Conservation (phyloP, 2,797 vertebrate species). For the Clangula hyemalis region DNA sequence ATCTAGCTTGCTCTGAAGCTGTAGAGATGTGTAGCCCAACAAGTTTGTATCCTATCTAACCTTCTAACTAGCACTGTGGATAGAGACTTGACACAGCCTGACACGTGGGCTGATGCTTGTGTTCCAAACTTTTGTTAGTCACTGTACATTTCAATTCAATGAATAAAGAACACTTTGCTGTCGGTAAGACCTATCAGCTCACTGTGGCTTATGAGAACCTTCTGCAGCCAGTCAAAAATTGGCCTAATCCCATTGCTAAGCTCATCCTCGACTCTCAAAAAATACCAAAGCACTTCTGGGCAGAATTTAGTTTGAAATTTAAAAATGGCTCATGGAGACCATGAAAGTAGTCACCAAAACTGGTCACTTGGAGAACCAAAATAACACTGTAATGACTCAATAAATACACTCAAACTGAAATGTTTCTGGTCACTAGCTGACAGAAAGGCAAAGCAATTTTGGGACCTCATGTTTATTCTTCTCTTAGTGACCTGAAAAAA, state of each 20-base stretch:
- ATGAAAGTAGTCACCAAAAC: not conserved
- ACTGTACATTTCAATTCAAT: not conserved
- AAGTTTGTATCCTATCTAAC: not conserved
- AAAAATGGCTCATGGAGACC: not conserved
- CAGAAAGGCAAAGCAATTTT: not conserved
- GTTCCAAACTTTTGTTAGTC: not conserved
- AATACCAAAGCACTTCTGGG: not conserved
- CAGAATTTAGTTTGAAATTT: not conserved
- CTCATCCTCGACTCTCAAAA: not conserved
- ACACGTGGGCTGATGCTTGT: not conserved
- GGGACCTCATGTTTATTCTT: not conserved
- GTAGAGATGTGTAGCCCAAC: not conserved
- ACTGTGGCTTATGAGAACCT: not conserved
- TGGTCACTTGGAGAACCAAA: not conserved
- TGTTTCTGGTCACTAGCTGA: not conserved
- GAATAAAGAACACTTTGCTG: not conserved
- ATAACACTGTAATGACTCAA: not conserved
- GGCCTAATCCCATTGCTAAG: not conserved
- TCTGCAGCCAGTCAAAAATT: not conserved
- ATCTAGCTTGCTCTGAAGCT: not conserved
- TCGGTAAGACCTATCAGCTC: not conserved
- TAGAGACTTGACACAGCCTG: not conserved
- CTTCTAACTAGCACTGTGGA: not conserved
- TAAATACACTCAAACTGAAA: not conserved
- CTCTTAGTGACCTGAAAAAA: not conserved